A percentile compares a stretch with the other conserved stretches of the same genome.
phyloP scores from a whole-genome alignment of 2,797 vertebrate species.

The Gymnoscopelus microlampas region DNA sequence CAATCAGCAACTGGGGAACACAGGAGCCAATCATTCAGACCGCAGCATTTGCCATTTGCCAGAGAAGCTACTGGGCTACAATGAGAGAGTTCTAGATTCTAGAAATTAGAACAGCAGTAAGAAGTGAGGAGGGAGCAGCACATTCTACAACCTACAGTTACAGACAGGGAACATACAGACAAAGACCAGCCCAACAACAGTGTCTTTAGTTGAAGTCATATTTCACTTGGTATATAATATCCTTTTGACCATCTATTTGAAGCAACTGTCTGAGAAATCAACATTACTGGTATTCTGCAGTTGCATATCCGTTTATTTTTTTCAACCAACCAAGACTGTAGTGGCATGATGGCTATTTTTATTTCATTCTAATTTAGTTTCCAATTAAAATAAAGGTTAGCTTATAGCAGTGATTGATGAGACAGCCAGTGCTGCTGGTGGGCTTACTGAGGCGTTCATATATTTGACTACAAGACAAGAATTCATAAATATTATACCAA shows the following conservation, averaged over 20 bases:
- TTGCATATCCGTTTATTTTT: too few relatives aligned
- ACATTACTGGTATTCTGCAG: too few relatives aligned
- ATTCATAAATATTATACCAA: neutral
- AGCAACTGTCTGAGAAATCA: too few relatives aligned
- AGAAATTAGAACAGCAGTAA: slow-evolving; percentile 17
- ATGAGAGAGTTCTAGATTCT: slow-evolving; percentile 26
- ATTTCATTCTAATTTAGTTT: too few relatives aligned
- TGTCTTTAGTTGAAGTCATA: slow-evolving; percentile 5
- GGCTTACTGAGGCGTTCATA: neutral
- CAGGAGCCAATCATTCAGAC: slow-evolving; percentile 76
- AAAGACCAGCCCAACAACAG: slow-evolving; percentile 31
- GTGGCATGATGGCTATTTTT: too few relatives aligned
- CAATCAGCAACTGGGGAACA: slow-evolving; percentile 76
- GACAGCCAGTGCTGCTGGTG: neutral
- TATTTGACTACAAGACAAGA: too few relatives aligned
- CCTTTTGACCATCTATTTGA: neutral
- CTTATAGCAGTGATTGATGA: neutral
- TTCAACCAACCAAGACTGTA: too few relatives aligned
- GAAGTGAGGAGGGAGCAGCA: slow-evolving; percentile 14
- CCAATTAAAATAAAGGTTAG: too few relatives aligned
- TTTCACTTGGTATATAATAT: slow-evolving; percentile 8
- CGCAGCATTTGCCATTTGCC: slow-evolving; percentile 23
- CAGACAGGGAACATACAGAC: slow-evolving; percentile 9
- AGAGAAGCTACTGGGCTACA: slow-evolving; percentile 29
- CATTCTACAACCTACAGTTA: slow-evolving; percentile 9